Evolutionary conservation across 2,888 invertebrate genomes (phyloP).

Genomic region (Eulithis prunata): DNA sequence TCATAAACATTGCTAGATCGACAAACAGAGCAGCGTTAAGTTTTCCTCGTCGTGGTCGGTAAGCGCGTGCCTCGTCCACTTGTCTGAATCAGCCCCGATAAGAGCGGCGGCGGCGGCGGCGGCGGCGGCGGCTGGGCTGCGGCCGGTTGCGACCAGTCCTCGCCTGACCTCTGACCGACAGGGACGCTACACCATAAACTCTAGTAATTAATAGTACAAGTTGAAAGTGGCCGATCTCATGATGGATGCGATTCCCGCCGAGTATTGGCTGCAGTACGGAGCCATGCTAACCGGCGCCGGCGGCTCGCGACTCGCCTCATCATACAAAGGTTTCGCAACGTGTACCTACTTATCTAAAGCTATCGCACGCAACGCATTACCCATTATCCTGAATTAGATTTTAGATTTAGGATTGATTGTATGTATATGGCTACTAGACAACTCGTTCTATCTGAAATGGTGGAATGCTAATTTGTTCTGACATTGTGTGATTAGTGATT

Average conservation of each 20-base stretch:
- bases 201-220: background rate
- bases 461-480: too few species aligned
- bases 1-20: background rate
- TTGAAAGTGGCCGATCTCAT: conserved; percentile 4
- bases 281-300: conserved; percentile 54
- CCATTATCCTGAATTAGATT: too few species aligned
- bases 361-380: background rate
- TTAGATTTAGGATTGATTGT: too few species aligned
- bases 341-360: background rate
- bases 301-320: background rate
- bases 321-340: background rate
- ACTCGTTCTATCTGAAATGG: too few species aligned
- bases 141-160: conserved; percentile 53
- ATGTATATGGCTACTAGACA: too few species aligned
- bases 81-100: conserved; percentile 65
- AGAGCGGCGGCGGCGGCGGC: conserved; percentile 47
- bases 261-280: conserved; percentile 65
- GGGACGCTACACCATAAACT: conserved; percentile 47
- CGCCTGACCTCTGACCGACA: conserved; percentile 72
- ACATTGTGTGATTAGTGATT: too few species aligned
- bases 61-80: conserved; percentile 11
- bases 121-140: conserved; percentile 35
- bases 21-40: background rate
- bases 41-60: conserved; percentile 2
- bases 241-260: conserved; percentile 58